A percentile compares a stretch with the other conserved stretches of the same genome.
Evolutionary conservation across 2,797 vertebrate genomes (phyloP).

Genomic region (Dromococcyx pavoninus): DNA sequence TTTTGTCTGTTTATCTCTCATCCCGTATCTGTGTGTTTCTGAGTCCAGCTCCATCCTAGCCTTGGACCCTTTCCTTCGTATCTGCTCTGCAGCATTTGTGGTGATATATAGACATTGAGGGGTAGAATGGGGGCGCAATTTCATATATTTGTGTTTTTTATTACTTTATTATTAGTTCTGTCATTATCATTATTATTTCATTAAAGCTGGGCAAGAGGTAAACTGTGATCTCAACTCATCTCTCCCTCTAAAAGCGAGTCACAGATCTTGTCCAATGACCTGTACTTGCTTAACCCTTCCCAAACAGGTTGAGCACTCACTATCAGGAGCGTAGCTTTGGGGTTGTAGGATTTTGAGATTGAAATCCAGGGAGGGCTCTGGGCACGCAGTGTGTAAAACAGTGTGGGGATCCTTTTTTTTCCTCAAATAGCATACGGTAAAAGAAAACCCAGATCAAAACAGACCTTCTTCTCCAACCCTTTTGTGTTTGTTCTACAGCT

Average conservation of each 20-base stretch:
- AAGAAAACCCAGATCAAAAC: neutral
- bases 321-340: neutral
- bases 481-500: neutral
- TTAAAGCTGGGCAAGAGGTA: no score
- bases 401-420: neutral
- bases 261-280: neutral
- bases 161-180: no score
- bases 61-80: no score
- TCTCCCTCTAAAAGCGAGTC: neutral
- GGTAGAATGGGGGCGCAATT: no score
- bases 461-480: neutral
- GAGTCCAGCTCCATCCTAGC: no score
- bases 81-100: no score
- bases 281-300: neutral
- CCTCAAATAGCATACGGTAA: rapidly evolving
- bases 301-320: neutral
- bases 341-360: neutral
- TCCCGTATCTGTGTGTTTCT: no score
- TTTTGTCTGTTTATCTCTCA: no score
- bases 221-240: no score
- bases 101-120: no score
- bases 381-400: rapidly evolving
- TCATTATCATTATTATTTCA: no score
- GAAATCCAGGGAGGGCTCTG: neutral
- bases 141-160: no score